Percentiles rank a stretch among this genome's conserved stretches.
These are phyloP conservation scores for Notoglanidium macrostoma DNA, from an alignment of 2,797 vertebrate genomes.

Conservation along the genomic window DNA sequence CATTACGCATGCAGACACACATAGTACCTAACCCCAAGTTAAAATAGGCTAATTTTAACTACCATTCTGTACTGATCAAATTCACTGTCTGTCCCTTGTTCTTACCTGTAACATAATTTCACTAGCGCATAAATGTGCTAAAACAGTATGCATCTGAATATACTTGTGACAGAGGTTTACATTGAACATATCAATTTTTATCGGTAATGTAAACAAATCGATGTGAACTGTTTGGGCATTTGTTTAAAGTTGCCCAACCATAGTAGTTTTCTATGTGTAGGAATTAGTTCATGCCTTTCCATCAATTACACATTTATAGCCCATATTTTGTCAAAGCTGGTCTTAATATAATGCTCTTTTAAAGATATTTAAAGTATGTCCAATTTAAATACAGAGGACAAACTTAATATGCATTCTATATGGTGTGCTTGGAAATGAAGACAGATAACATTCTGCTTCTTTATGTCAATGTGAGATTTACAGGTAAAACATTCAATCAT, in stretches of 20 bases:
- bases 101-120: not conserved
- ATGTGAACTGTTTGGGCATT: not conserved
- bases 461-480: not conserved
- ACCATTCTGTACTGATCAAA: not conserved
- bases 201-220: not conserved
- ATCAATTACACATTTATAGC: not conserved
- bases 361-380: not conserved
- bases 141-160: not conserved
- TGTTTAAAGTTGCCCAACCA: not conserved
- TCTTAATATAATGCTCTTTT: not conserved
- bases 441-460: not conserved
- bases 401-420: not conserved
- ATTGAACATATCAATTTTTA: not conserved
- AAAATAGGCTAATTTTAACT: constrained; percentile 93
- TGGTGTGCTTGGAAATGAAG: not conserved
- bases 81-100: not conserved
- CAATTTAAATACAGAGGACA: not conserved
- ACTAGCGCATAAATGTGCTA: not conserved
- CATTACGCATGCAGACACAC: constrained; percentile 29
- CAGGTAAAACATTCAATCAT: not conserved
- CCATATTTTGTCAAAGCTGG: not conserved
- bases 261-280: not conserved
- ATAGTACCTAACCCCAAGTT: constrained; percentile 73
- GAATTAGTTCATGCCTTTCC: not conserved
- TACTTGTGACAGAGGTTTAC: not conserved